A percentile compares a stretch with the other conserved stretches of the same genome.
Evolutionary conservation across 2,113 vertebrate species (phyloP).

Genomic region (Turnix velox): DNA sequence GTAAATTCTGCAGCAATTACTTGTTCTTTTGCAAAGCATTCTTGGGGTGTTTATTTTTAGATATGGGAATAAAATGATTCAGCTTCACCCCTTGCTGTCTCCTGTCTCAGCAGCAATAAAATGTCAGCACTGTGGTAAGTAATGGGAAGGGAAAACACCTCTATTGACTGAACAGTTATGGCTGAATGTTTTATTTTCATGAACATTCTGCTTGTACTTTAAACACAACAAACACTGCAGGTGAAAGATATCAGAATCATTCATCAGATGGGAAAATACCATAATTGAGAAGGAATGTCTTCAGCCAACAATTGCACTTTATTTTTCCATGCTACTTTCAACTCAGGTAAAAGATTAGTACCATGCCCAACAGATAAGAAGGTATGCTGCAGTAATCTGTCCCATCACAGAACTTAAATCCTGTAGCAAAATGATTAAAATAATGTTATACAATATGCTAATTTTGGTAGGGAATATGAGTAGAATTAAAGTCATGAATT

Average conservation of each 20-base stretch:
- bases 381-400: background rate
- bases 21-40: slow-evolving; percentile 53
- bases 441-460: background rate
- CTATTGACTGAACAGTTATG: slow-evolving; percentile 58
- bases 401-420: background rate
- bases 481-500: background rate
- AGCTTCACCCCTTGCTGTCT: slow-evolving; percentile 61
- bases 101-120: slow-evolving; percentile 66
- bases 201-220: slow-evolving; percentile 22
- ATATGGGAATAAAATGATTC: slow-evolving; percentile 64
- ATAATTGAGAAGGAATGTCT: background rate
- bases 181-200: slow-evolving; percentile 53
- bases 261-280: slow-evolving; percentile 25
- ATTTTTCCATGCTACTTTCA: background rate
- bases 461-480: background rate
- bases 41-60: slow-evolving; percentile 61
- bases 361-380: background rate
- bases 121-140: slow-evolving; percentile 52
- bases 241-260: slow-evolving; percentile 40
- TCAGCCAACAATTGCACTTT: background rate
- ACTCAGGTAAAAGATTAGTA: background rate
- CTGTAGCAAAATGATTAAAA: background rate
- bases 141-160: slow-evolving; percentile 60
- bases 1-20: slow-evolving; percentile 55
- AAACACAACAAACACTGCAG: slow-evolving; percentile 46